These are phyloP conservation scores for Lampropteryx suffumata DNA, from an alignment of 2,888 invertebrate species.

Conservation along the genomic window DNA sequence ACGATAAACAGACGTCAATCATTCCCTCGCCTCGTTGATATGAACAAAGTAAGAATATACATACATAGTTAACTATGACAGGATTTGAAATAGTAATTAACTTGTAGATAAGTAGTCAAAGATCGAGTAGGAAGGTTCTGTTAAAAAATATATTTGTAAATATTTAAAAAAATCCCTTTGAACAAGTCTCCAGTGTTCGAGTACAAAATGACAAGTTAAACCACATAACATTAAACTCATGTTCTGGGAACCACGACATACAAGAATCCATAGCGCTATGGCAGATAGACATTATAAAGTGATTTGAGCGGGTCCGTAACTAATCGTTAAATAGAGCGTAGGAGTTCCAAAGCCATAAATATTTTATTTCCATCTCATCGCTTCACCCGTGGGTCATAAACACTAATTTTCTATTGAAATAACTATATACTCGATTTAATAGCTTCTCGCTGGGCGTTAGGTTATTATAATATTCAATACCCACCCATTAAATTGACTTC, in stretches of 20 bases:
- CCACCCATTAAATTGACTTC: constrained; percentile 11
- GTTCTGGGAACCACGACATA: constrained; percentile 19
- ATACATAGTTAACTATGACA: neutral
- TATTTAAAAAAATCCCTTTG: too few species aligned
- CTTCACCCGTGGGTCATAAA: constrained; percentile 37
- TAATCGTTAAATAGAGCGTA: constrained; percentile 57
- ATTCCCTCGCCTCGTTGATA: constrained; percentile 13
- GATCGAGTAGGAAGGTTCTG: too few species aligned
- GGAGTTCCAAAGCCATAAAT: constrained; percentile 49
- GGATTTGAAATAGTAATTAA: too few species aligned
- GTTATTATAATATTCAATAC: constrained; percentile 14
- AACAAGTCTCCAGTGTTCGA: too few species aligned
- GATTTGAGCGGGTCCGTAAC: constrained; percentile 55
- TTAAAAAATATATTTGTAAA: too few species aligned
- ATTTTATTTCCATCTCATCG: constrained; percentile 41
- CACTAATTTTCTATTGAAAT: constrained; percentile 30
- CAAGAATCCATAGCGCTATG: constrained; percentile 39
- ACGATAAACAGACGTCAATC: constrained; percentile 22
- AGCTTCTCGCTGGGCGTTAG: constrained; percentile 22
- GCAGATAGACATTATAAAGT: constrained; percentile 57
- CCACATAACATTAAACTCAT: too few species aligned
- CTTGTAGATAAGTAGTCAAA: too few species aligned
- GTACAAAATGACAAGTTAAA: too few species aligned
- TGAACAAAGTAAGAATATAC: neutral
- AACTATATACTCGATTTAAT: constrained; percentile 21